Conservation (phyloP, 2,797 vertebrate genomes). For the Sebastiscus tertius region DNA sequence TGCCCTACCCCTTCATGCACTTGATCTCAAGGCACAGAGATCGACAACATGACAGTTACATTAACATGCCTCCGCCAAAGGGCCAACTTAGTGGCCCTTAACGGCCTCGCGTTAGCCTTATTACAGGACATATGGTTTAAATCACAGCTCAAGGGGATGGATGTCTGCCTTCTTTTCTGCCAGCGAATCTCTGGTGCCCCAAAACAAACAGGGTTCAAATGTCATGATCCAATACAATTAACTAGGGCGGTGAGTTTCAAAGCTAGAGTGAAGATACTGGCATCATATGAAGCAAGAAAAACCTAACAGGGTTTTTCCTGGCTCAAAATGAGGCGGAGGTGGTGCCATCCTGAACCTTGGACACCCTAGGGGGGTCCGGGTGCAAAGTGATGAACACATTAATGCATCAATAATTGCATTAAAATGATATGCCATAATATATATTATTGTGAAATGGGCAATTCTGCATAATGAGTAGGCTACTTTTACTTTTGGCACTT, state of each 20-base stretch:
- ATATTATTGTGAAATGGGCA: no score
- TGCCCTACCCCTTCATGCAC: slow-evolving; percentile 51
- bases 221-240: not conserved
- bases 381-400: no score
- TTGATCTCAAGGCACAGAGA: slow-evolving; percentile 78
- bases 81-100: slow-evolving; percentile 83
- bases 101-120: slow-evolving; percentile 88
- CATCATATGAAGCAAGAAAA: no score
- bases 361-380: no score
- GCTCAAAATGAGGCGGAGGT: no score
- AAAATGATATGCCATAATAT: no score
- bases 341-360: no score
- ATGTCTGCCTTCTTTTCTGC: slow-evolving; percentile 64
- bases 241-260: not conserved
- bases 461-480: no score
- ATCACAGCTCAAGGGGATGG: slow-evolving; percentile 84
- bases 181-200: slow-evolving; percentile 59
- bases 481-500: no score
- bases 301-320: no score
- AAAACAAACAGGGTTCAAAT: slow-evolving; percentile 26
- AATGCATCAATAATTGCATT: no score
- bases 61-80: slow-evolving; percentile 79
- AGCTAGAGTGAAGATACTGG: no score
- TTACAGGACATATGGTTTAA: slow-evolving; percentile 91
- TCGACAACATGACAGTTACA: slow-evolving; percentile 83